Evolutionary conservation across 1,140 invertebrate species (phyloP).

Genomic region (Propsilocerus akamusi): DNA sequence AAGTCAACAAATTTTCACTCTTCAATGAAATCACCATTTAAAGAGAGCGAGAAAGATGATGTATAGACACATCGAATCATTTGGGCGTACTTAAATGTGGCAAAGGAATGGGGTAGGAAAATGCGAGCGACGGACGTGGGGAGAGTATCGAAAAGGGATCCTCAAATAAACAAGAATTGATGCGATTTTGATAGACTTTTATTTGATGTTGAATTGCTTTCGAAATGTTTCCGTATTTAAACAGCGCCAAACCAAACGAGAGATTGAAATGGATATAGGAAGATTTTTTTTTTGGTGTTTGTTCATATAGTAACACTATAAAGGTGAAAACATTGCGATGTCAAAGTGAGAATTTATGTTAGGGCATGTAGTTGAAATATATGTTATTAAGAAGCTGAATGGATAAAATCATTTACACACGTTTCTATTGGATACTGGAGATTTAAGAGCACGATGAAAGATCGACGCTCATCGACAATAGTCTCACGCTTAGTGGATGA

Average conservation of each 20-base stretch:
- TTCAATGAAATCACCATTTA: neutral
- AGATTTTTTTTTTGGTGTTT: neutral
- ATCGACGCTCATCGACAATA: no score
- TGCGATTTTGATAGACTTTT: constrained; percentile 2
- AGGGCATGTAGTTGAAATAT: no score
- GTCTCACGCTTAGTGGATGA: neutral
- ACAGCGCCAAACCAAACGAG: neutral
- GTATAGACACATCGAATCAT: neutral
- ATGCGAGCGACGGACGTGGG: neutral
- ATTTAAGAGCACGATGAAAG: no score
- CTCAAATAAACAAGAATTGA: constrained; percentile 1
- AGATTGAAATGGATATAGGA: no score
- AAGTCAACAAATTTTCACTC: constrained; percentile 1
- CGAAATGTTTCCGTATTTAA: neutral
- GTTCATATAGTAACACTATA: neutral
- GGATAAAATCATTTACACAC: neutral
- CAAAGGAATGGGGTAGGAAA: neutral
- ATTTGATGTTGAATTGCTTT: neutral
- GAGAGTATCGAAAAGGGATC: neutral
- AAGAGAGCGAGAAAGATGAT: neutral
- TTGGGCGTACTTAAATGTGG: neutral
- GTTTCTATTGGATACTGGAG: constrained; percentile 3
- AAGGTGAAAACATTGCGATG: neutral
- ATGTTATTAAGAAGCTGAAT: neutral
- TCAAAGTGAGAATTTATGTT: neutral